Conservation (phyloP, 2,113 vertebrate genomes). For the Clarias magur region DNA sequence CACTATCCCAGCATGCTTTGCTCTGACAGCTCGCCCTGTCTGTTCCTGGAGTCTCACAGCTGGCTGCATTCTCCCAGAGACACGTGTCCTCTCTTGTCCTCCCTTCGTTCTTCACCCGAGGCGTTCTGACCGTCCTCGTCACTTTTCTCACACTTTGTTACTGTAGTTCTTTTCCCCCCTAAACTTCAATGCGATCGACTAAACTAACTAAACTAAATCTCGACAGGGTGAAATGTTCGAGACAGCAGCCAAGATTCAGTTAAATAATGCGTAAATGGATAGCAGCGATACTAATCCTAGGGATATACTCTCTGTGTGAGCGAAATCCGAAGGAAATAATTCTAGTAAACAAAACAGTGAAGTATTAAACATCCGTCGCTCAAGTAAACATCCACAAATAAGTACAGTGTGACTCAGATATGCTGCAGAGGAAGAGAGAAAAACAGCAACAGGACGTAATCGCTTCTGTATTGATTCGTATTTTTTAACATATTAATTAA, state of each 20-base stretch:
- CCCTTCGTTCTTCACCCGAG: conserved; percentile 29
- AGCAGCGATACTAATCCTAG: background rate
- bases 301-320: background rate
- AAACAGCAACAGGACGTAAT: background rate
- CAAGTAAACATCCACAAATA: background rate
- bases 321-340: background rate
- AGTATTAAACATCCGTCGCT: background rate
- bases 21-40: conserved; percentile 51
- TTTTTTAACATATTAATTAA: background rate
- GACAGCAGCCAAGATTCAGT: background rate
- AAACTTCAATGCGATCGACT: background rate
- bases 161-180: background rate
- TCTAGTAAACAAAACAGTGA: background rate
- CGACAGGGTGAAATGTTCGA: background rate
- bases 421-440: background rate
- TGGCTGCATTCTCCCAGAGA: conserved; percentile 46
- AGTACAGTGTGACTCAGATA: background rate
- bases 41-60: conserved; percentile 45
- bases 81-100: conserved; percentile 51
- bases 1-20: conserved; percentile 40
- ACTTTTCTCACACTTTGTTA: background rate
- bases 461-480: background rate
- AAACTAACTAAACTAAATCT: background rate
- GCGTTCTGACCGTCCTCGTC: conserved; percentile 40
- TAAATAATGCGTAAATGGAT: background rate